Percentiles rank a stretch among this genome's conserved stretches.
phyloP scores from a whole-genome alignment of 2,113 vertebrate species.

The Sylvietta virens region DNA sequence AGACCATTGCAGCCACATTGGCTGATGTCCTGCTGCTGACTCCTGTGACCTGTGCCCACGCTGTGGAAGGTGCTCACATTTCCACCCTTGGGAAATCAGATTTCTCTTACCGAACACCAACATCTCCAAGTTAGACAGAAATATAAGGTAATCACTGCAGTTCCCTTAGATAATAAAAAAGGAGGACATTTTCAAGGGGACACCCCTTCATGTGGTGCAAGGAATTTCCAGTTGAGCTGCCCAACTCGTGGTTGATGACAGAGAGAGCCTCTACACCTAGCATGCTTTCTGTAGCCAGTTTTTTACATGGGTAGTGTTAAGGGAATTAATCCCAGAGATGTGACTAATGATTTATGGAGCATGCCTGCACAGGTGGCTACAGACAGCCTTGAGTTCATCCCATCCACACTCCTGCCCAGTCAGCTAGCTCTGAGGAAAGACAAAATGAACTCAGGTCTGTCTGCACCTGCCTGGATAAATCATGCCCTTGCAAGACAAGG shows the following conservation, averaged over 20 bases:
- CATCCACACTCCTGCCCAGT: not conserved
- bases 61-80: not conserved
- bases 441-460: not conserved
- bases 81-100: not conserved
- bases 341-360: conserved; percentile 13
- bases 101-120: not conserved
- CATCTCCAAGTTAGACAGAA: not conserved
- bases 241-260: not conserved
- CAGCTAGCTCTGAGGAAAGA: not conserved
- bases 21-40: accelerated
- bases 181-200: not conserved
- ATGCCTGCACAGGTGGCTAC: not conserved
- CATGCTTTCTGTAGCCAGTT: not conserved
- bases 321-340: not conserved
- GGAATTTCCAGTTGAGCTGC: not conserved
- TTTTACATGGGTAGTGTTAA: not conserved
- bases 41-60: not conserved
- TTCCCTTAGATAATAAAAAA: not conserved
- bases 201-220: accelerated
- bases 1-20: not conserved
- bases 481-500: not conserved
- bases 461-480: not conserved
- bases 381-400: not conserved
- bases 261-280: not conserved
- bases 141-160: not conserved